phyloP scores from a whole-genome alignment of 2,888 invertebrate species.

The Limnephilus rhombicus region DNA sequence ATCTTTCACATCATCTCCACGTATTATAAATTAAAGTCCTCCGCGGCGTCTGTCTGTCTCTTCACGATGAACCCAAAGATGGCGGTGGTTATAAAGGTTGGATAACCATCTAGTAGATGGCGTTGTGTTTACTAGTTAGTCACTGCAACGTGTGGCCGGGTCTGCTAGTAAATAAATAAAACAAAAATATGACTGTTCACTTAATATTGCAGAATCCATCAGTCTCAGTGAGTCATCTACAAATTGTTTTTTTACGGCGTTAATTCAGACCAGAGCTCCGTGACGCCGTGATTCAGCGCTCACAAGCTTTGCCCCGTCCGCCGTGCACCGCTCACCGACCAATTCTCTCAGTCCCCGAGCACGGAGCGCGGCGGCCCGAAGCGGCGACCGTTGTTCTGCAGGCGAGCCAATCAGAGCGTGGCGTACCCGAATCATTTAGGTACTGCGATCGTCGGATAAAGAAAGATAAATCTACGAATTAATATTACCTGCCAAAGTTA shows the following conservation, averaged over 20 bases:
- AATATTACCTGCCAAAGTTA: background rate
- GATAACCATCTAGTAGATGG: no score
- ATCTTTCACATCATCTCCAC: no score
- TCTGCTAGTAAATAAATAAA: no score
- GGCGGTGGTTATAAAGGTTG: no score
- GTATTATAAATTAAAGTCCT: no score
- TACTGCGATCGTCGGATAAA: background rate
- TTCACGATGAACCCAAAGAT: no score
- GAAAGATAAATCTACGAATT: background rate
- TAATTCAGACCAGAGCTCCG: background rate
- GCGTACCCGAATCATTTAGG: background rate
- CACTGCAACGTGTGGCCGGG: no score
- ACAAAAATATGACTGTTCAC: no score
- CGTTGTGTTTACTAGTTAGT: no score
- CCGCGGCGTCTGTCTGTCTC: no score
- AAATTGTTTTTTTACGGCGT: background rate
- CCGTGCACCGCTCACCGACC: background rate
- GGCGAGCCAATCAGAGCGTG: constrained; percentile 19
- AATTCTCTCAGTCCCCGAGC: background rate
- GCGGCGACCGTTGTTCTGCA: constrained; percentile 6
- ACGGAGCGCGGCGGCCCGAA: constrained; percentile 4
- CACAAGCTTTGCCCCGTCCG: background rate
- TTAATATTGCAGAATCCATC: no score
- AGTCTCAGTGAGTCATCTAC: background rate
- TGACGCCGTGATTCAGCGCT: background rate